These are phyloP conservation scores for Portevinia maculata DNA, from an alignment of 2,888 invertebrate species.

Conservation along the genomic window DNA sequence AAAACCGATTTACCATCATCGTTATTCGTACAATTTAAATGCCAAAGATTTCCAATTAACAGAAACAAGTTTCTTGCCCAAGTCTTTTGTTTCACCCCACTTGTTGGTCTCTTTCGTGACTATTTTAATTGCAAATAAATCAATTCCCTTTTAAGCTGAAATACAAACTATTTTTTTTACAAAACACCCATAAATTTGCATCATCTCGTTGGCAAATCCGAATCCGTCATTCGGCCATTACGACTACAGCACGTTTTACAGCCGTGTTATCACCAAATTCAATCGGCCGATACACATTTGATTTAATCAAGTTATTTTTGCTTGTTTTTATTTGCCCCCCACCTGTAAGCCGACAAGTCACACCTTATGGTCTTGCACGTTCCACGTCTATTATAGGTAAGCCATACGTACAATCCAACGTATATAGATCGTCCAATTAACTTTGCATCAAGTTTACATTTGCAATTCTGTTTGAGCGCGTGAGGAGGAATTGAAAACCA, in stretches of 20 bases:
- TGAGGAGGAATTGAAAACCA: constrained; percentile 65
- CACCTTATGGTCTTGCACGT: constrained; percentile 57
- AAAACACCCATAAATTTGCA: constrained; percentile 69
- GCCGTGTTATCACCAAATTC: constrained; percentile 72
- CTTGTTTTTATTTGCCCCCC: background rate
- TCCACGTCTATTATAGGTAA: constrained; percentile 43
- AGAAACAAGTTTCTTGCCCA: constrained; percentile 50
- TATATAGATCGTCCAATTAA: constrained; percentile 73
- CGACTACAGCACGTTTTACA: constrained; percentile 65
- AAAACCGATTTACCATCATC: constrained; percentile 15
- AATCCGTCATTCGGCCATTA: constrained; percentile 66
- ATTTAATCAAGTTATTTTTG: constrained; percentile 64
- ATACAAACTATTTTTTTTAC: constrained; percentile 13
- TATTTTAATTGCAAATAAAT: constrained; percentile 73
- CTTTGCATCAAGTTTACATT: constrained; percentile 73
- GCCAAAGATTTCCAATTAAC: constrained; percentile 36
- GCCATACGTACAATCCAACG: constrained; percentile 7
- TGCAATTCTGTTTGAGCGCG: constrained; percentile 63
- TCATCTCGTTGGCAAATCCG: constrained; percentile 67
- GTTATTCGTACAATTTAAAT: constrained; percentile 35
- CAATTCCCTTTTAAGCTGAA: constrained; percentile 58
- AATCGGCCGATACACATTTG: constrained; percentile 70
- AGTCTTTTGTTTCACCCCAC: constrained; percentile 63
- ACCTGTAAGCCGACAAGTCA: constrained; percentile 60
- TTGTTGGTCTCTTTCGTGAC: constrained; percentile 28